These are phyloP conservation scores for Empidonax alnorum DNA, from an alignment of 2,113 vertebrate species.

Conservation along the genomic window DNA sequence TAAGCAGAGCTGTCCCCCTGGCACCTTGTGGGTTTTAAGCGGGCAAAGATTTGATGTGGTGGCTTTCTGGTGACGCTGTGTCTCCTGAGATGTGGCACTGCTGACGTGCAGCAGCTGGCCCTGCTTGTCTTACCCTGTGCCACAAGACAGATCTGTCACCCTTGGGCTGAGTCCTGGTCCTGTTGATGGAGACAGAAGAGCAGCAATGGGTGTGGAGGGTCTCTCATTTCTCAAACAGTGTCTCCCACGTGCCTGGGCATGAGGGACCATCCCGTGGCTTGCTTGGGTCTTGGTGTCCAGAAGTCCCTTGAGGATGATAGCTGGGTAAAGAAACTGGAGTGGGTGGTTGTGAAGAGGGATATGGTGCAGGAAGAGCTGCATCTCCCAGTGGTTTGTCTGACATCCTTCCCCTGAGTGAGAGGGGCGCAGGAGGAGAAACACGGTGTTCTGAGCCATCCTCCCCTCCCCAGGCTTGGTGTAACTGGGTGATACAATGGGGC, in stretches of 20 bases:
- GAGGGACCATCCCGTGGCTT: background rate
- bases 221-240: background rate
- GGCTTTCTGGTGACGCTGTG: background rate
- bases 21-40: background rate
- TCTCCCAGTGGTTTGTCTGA: background rate
- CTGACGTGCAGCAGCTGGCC: background rate
- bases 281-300: background rate
- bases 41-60: background rate
- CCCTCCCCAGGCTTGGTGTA: rapidly evolving
- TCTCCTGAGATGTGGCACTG: background rate
- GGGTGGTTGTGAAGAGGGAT: background rate
- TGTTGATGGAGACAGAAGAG: background rate
- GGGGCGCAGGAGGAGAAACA: background rate
- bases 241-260: rapidly evolving
- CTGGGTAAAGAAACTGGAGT: background rate
- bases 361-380: background rate
- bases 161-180: background rate
- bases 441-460: rapidly evolving
- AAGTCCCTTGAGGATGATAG: background rate
- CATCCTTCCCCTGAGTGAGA: background rate
- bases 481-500: background rate
- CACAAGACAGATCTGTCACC: background rate
- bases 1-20: background rate
- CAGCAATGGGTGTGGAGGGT: background rate
- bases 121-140: background rate